Percentiles rank a stretch among this genome's conserved stretches.
phyloP scores from a whole-genome alignment of 2,888 invertebrate genomes.

The Troides aeacus region DNA sequence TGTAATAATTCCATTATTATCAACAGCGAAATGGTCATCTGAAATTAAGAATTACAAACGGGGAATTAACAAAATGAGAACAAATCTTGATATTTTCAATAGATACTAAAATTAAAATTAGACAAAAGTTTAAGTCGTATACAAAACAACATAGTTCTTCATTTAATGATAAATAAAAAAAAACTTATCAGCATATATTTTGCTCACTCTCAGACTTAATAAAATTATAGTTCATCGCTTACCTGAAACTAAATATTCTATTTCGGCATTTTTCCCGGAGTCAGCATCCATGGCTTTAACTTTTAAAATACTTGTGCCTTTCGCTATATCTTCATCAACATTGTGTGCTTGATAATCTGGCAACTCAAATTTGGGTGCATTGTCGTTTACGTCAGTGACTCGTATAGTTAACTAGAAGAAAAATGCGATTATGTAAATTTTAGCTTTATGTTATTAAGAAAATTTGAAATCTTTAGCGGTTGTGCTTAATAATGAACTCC shows the following conservation, averaged over 20 bases:
- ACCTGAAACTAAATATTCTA: slow-evolving; percentile 91
- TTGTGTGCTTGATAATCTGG: slow-evolving; percentile 98
- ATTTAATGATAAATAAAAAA: background rate
- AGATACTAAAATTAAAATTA: background rate
- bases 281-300: slow-evolving; percentile 98
- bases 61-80: background rate
- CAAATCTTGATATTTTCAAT: background rate
- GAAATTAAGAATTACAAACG: slow-evolving; percentile 47
- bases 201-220: background rate
- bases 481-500: too few relatives aligned
- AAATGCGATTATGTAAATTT: background rate
- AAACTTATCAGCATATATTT: background rate
- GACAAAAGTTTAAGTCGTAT: background rate
- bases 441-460: background rate
- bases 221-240: slow-evolving; percentile 24
- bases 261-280: slow-evolving; percentile 96
- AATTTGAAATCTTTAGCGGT: too few relatives aligned
- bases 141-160: background rate
- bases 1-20: slow-evolving; percentile 94
- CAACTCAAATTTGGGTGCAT: slow-evolving; percentile 96
- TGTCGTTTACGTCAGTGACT: slow-evolving; percentile 98
- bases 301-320: slow-evolving; percentile 95
- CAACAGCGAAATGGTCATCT: slow-evolving; percentile 97
- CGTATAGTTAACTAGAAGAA: slow-evolving; percentile 90
- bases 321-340: slow-evolving; percentile 95